These are phyloP conservation scores for Leucophenga maculata DNA, from an alignment of 2,888 invertebrate genomes.

Conservation along the genomic window DNA sequence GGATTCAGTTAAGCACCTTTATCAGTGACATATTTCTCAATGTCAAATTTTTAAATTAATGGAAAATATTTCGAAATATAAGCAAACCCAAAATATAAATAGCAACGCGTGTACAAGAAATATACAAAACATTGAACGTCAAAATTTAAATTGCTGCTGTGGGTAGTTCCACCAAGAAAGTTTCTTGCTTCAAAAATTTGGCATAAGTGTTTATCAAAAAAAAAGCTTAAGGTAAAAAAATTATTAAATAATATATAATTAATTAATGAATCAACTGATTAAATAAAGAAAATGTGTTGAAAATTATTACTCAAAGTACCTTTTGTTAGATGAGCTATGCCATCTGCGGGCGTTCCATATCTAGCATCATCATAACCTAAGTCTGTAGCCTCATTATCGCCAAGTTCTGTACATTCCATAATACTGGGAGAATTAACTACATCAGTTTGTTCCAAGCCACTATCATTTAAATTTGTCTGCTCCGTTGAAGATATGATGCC, in stretches of 20 bases:
- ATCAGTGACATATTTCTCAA: no score
- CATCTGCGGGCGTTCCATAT: neutral
- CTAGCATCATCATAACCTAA: slow-evolving; percentile 10
- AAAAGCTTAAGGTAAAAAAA: slow-evolving; percentile 31
- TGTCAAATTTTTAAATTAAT: no score
- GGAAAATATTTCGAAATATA: no score
- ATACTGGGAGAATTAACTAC: slow-evolving; percentile 38
- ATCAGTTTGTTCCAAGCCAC: no score
- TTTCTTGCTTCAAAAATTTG: neutral
- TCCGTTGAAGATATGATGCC: neutral
- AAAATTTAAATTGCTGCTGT: no score
- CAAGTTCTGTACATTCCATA: slow-evolving; percentile 41
- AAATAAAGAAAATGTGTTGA: neutral
- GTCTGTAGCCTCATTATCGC: neutral
- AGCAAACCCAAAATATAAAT: no score
- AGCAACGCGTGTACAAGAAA: no score
- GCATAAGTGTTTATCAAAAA: neutral
- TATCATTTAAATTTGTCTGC: no score
- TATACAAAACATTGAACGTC: no score
- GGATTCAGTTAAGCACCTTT: no score
- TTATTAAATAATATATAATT: neutral
- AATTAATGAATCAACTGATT: neutral
- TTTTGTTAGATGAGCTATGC: no score
- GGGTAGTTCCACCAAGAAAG: no score
- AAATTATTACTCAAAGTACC: neutral